phyloP scores from a whole-genome alignment of 2,797 vertebrate species.

The Hydrocynus forskahlii region DNA sequence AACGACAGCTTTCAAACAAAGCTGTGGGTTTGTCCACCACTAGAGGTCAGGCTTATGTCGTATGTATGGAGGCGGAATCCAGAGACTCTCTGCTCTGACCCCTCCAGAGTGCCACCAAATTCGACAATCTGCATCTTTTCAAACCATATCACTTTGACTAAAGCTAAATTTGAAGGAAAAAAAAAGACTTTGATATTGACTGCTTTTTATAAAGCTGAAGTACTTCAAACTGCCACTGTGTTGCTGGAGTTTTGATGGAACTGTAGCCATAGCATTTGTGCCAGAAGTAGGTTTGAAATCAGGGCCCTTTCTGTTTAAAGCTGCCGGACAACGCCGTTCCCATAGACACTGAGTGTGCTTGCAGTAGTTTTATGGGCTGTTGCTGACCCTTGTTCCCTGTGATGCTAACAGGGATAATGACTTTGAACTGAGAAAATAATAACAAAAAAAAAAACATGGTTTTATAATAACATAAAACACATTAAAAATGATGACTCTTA shows the following conservation, averaged over 20 bases:
- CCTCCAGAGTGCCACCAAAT: constrained; percentile 6
- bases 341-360: constrained; percentile 45
- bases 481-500: constrained; percentile 37
- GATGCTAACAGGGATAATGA: constrained; percentile 53
- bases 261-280: constrained; percentile 56
- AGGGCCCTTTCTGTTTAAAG: constrained; percentile 49
- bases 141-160: constrained; percentile 54
- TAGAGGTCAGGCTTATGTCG: constrained; percentile 50
- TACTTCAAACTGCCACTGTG: constrained; percentile 62
- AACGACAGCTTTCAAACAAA: neutral
- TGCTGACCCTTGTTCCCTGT: constrained; percentile 47
- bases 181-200: constrained; percentile 51
- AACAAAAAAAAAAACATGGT: constrained; percentile 30
- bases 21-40: constrained; percentile 28
- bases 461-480: constrained; percentile 49
- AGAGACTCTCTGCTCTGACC: neutral
- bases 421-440: constrained; percentile 35
- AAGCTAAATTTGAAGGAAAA: constrained; percentile 48
- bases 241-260: constrained; percentile 49
- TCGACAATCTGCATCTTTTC: constrained; percentile 49
- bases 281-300: constrained; percentile 43
- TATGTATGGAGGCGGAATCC: neutral
- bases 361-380: constrained; percentile 46
- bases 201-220: constrained; percentile 50
- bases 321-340: constrained; percentile 49